phyloP scores from a whole-genome alignment of 2,113 vertebrate species.

The Myotis lucifugus region DNA sequence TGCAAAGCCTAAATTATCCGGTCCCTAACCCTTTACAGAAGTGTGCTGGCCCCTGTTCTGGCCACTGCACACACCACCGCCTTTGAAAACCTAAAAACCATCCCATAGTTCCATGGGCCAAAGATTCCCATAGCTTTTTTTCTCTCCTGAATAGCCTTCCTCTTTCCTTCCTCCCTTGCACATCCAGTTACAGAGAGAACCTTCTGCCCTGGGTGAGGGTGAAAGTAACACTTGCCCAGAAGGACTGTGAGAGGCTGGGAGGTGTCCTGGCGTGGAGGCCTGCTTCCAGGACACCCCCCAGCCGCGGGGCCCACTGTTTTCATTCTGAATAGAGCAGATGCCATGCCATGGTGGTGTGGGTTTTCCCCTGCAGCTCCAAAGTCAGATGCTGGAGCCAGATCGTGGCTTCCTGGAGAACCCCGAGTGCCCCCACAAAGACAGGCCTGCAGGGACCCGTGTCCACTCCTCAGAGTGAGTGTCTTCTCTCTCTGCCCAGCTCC shows the following conservation, averaged over 20 bases:
- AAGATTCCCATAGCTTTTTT: neutral
- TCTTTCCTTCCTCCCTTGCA: neutral
- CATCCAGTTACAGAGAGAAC: neutral
- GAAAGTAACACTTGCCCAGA: neutral
- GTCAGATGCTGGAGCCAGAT: neutral
- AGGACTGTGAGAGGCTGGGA: neutral
- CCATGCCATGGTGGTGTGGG: accelerated
- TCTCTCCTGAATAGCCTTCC: neutral
- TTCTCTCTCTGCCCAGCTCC: conserved; percentile 85
- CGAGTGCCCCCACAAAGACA: neutral
- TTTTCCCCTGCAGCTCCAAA: neutral
- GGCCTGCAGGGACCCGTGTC: neutral
- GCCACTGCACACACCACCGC: neutral
- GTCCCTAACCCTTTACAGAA: neutral
- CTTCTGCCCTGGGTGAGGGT: neutral
- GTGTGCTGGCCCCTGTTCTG: accelerated
- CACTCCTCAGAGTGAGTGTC: neutral
- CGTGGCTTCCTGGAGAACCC: neutral
- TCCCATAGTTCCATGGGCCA: neutral
- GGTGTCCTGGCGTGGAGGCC: accelerated
- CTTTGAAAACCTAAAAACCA: neutral
- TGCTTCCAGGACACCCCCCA: neutral
- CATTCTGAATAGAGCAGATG: neutral
- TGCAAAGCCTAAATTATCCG: accelerated
- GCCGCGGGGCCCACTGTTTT: neutral